phyloP scores from a whole-genome alignment of 2,888 invertebrate genomes.

The Cantharis rustica region DNA sequence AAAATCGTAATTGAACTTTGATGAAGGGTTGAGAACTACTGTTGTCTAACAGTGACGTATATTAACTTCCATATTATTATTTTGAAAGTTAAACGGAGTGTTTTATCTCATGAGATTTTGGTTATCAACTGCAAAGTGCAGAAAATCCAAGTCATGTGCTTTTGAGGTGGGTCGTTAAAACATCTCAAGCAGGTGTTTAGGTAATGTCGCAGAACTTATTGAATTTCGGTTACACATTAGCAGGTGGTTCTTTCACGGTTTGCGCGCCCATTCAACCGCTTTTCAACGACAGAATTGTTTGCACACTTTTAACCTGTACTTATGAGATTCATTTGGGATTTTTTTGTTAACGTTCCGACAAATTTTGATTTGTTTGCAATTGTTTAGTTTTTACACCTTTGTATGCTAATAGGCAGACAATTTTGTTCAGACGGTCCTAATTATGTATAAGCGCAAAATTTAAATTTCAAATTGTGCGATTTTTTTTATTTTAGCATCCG shows the following conservation, averaged over 20 bases:
- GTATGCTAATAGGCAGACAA: neutral
- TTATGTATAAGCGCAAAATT: neutral
- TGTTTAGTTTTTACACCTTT: neutral
- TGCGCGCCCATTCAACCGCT: conserved; percentile 16
- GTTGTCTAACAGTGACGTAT: too few species aligned
- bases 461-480: neutral
- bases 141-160: neutral
- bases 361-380: neutral
- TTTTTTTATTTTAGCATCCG: neutral
- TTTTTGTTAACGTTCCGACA: neutral
- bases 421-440: neutral
- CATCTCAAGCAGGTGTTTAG: neutral
- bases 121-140: neutral
- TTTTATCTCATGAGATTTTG: neutral
- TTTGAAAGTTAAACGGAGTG: neutral
- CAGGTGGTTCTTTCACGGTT: conserved; percentile 22
- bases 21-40: too few species aligned
- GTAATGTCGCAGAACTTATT: conserved; percentile 5
- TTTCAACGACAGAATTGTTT: conserved; percentile 1
- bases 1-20: too few species aligned
- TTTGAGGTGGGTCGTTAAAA: neutral
- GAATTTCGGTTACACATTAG: conserved; percentile 18
- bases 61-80: neutral
- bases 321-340: neutral
- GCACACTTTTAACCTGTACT: neutral